Base-by-base conservation (phyloP, 1,140 invertebrate genomes). In the Drosophila tropicalis region DNA sequence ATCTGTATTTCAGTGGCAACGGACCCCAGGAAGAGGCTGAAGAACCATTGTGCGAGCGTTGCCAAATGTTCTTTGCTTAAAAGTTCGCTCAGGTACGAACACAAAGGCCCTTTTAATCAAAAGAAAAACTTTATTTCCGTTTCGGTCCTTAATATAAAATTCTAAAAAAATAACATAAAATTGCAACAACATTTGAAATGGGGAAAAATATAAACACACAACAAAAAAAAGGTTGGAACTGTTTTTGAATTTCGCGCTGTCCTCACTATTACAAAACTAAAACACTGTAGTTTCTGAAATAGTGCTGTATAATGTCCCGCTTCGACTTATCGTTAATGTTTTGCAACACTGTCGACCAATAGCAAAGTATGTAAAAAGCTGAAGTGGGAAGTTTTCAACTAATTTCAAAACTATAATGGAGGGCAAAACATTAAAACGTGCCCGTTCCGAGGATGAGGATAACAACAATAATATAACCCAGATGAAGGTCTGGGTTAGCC, bases 401-500 rank as follows among this genome's bases (percentile, higher is more conserved):
- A 44, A 63, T 40, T 57, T 19, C 1, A n/a, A 56, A 9, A 13
- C n/a, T 55, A 32, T 41, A 29, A 81, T 87, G 83, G 79, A 82
- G 19, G n/a, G 56, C 25, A 71, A 72, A 19, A 22, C 44, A 3
- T 36, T 62, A 6, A 91, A 91, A 47, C 72, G 90, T 12, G 64
- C 61, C 44, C 90, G 89, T 22, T 91, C 90, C 0, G 70, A 72
- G 0, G 76, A 84, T 5, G 78, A 81, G n/a, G 74, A 80, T 1
- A 65, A 62, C 10, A 77, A 83, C 32, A 84, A 87, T 12, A 90
- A 87, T 56, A 36, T 65, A 3, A 57, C 67, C 1, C 90, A 91
- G 36, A 70, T 61, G 0, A 91, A 91, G 62, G 67, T 90, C 2
- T 76, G 65, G 40, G 80, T 91, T 0, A 91, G 67, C 47, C 72